These are phyloP conservation scores for Scrobipalpa atriplicella DNA, from an alignment of 2,888 invertebrate genomes.

Conservation along the genomic window DNA sequence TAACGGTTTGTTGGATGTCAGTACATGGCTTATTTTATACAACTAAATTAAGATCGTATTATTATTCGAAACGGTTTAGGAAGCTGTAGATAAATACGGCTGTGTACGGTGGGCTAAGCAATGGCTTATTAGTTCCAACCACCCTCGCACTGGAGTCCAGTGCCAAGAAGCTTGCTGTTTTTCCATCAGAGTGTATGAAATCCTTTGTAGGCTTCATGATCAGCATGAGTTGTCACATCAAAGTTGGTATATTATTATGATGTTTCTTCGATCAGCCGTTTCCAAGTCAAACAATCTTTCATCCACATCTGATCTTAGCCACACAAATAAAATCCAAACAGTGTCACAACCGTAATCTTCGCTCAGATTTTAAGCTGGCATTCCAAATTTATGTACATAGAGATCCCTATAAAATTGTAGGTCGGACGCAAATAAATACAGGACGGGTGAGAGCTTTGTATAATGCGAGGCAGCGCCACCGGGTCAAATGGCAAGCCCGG, in stretches of 20 bases:
- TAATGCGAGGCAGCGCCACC: conserved; percentile 52
- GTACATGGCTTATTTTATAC: too few species aligned
- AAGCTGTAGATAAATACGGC: too few species aligned
- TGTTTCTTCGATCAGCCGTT: too few species aligned
- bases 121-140: too few species aligned
- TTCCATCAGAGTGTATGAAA: too few species aligned
- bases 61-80: background rate
- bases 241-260: too few species aligned
- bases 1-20: background rate
- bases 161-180: too few species aligned
- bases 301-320: background rate
- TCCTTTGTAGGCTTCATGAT: too few species aligned
- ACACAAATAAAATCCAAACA: background rate
- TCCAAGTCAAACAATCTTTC: background rate
- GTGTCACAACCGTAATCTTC: background rate
- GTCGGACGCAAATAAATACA: conserved; percentile 58
- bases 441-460: conserved; percentile 55
- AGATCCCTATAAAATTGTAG: conserved; percentile 54
- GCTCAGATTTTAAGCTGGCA: conserved; percentile 34
- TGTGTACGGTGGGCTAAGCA: too few species aligned
- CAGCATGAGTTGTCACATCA: too few species aligned
- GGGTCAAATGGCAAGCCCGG: conserved; percentile 55
- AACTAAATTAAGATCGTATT: too few species aligned
- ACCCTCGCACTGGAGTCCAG: too few species aligned
- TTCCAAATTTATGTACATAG: conserved; percentile 51